Conservation (phyloP, 2,113 vertebrate genomes). For the Passer montanus region DNA sequence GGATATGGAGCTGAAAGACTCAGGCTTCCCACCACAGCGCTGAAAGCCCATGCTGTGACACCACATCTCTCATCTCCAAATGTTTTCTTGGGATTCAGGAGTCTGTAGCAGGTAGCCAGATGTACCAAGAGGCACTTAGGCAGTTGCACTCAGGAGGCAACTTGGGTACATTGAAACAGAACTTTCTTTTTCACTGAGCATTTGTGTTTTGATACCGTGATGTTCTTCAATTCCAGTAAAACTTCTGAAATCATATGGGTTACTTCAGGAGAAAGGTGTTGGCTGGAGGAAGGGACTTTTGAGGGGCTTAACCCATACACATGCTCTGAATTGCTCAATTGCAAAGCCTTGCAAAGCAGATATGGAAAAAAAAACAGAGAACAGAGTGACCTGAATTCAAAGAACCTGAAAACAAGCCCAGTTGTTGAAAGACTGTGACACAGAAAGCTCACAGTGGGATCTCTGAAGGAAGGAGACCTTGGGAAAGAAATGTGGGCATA, state of each 20-base stretch:
- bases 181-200: background rate
- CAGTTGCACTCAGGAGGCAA: background rate
- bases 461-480: constrained; percentile 9
- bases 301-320: background rate
- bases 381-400: constrained; percentile 55
- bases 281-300: background rate
- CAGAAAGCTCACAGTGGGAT: background rate
- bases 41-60: background rate
- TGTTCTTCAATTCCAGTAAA: background rate
- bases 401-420: constrained; percentile 1
- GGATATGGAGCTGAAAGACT: background rate
- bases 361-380: background rate
- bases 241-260: background rate
- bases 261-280: background rate
- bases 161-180: background rate
- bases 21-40: background rate
- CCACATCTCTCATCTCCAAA: background rate
- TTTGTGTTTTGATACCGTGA: background rate
- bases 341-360: background rate
- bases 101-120: background rate
- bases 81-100: background rate
- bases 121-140: background rate
- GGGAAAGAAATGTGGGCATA: background rate
- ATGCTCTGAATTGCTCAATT: background rate
- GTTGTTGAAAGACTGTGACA: background rate